Conservation (phyloP, 1,140 invertebrate species). For the Nomia melanderi region DNA sequence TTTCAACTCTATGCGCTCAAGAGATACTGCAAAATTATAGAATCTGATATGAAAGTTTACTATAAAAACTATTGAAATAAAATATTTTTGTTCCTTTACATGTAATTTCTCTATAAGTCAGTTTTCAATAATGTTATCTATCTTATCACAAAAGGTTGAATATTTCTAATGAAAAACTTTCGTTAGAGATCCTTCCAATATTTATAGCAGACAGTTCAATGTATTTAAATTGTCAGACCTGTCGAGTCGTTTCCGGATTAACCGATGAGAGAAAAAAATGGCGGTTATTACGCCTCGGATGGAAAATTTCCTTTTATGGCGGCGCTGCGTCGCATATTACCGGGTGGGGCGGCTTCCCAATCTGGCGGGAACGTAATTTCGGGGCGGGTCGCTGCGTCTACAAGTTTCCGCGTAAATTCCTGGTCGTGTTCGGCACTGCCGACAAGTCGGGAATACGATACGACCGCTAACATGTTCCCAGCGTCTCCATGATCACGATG, state of each 20-base stretch:
- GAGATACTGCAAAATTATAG: too few species aligned
- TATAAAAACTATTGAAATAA: too few species aligned
- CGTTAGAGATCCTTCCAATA: too few species aligned
- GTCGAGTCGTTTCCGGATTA: background rate
- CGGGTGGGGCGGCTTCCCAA: conserved; percentile 16
- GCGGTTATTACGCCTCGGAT: conserved; percentile 41
- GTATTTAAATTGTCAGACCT: too few species aligned
- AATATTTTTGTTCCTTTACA: too few species aligned
- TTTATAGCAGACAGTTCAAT: too few species aligned
- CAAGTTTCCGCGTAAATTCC: conserved; percentile 40
- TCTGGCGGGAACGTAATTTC: conserved; percentile 34
- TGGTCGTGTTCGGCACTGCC: conserved; percentile 53
- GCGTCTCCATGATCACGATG: conserved; percentile 53
- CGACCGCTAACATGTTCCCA: conserved; percentile 41
- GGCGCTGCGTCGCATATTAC: conserved; percentile 53
- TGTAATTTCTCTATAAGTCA: too few species aligned
- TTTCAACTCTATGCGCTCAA: too few species aligned
- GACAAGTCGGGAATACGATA: conserved; percentile 55
- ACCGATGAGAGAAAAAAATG: conserved; percentile 42
- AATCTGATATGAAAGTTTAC: too few species aligned
- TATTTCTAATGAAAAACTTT: too few species aligned
- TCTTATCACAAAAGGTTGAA: too few species aligned
- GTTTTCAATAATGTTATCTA: too few species aligned
- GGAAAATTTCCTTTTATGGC: conserved; percentile 64
- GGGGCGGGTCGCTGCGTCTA: conserved; percentile 54